These are phyloP conservation scores for Drosophila ogumai DNA, from an alignment of 1,140 invertebrate species.

Conservation along the genomic window DNA sequence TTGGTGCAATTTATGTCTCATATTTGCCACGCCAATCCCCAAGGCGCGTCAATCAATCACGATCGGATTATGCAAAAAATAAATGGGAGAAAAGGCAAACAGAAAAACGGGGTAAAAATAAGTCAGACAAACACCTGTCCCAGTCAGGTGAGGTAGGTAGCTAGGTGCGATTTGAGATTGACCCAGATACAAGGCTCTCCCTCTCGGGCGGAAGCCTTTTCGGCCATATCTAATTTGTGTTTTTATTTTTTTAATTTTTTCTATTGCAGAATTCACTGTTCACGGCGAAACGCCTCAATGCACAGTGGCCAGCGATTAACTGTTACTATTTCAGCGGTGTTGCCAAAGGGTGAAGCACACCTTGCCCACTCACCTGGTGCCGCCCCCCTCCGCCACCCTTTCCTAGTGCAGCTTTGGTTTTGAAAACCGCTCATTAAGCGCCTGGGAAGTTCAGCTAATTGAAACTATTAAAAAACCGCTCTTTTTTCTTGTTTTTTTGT, in stretches of 20 bases:
- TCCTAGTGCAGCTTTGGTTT: neutral
- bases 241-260: neutral
- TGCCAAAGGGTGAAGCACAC: constrained; percentile 53
- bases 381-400: constrained; percentile 11
- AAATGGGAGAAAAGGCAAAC: constrained; percentile 13
- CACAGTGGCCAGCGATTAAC: constrained; percentile 32
- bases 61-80: constrained; percentile 55
- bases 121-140: constrained; percentile 49
- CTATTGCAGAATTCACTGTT: constrained; percentile 48
- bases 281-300: constrained; percentile 50
- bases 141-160: constrained; percentile 5
- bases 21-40: constrained; percentile 47
- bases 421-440: constrained; percentile 36
- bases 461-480: constrained; percentile 50
- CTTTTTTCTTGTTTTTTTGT: neutral
- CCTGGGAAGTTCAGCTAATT: constrained; percentile 53
- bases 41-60: constrained; percentile 57
- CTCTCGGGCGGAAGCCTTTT: constrained; percentile 27
- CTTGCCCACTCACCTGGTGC: constrained; percentile 34
- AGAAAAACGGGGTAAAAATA: constrained; percentile 19
- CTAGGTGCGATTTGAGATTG: constrained; percentile 28
- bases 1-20: constrained; percentile 40
- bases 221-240: constrained; percentile 38
- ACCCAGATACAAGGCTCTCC: constrained; percentile 25
- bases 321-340: constrained; percentile 47